A percentile compares a stretch with the other conserved stretches of the same genome.
These are phyloP conservation scores for Phyllopteryx taeniolatus DNA, from an alignment of 2,113 vertebrate genomes.

Conservation along the genomic window DNA sequence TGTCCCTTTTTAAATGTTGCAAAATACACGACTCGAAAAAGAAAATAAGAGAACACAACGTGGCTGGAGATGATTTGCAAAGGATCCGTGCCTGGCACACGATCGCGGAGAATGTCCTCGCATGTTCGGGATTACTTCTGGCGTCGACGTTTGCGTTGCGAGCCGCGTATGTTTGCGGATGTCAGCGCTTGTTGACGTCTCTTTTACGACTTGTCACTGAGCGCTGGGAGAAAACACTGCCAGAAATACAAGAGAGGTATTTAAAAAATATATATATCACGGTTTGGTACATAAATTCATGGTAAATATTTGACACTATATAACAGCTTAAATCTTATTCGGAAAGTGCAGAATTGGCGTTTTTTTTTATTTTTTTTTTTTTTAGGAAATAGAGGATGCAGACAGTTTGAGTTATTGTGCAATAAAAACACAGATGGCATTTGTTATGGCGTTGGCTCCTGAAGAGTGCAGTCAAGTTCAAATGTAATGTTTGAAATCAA, in stretches of 20 bases:
- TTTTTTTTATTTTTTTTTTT: background rate
- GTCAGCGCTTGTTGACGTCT: background rate
- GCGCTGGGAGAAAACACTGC: background rate
- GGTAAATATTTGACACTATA: background rate
- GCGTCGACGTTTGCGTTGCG: constrained; percentile 26
- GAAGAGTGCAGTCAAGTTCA: background rate
- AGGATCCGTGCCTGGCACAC: background rate
- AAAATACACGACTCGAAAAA: background rate
- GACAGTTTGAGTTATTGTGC: background rate
- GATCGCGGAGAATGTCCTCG: constrained; percentile 1
- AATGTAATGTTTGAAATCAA: background rate
- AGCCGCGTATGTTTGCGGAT: constrained; percentile 4
- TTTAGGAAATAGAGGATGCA: background rate
- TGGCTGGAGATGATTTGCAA: background rate
- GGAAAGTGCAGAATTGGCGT: background rate
- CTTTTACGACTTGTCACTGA: background rate
- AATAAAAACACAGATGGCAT: background rate
- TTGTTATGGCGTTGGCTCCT: background rate
- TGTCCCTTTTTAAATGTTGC: background rate
- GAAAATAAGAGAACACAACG: background rate
- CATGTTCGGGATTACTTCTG: constrained; percentile 58
- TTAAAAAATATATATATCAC: background rate
- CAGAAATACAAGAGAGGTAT: background rate
- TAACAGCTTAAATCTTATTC: background rate
- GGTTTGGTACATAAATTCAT: background rate